These are phyloP conservation scores for Noctuana brunneofusca DNA, from an alignment of 2,888 invertebrate genomes.

Conservation along the genomic window DNA sequence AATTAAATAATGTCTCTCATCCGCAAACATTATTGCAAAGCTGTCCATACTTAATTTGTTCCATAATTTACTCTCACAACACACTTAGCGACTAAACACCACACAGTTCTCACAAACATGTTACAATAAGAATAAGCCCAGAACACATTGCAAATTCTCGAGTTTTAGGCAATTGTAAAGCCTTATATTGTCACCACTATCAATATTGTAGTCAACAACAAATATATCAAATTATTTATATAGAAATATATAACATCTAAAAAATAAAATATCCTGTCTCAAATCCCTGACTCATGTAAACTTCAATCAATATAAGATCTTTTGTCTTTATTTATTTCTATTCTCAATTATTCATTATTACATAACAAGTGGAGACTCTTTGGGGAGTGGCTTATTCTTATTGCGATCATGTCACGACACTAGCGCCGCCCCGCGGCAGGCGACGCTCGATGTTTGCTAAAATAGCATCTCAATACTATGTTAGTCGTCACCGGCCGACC, in stretches of 20 bases:
- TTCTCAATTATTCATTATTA: not conserved
- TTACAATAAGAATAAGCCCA: slow-evolving; percentile 60
- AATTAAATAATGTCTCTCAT: slow-evolving; percentile 75
- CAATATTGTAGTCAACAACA: not conserved
- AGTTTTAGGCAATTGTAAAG: slow-evolving; percentile 26
- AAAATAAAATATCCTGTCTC: not conserved
- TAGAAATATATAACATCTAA: not conserved
- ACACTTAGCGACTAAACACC: slow-evolving; percentile 68
- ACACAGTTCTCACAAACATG: slow-evolving; percentile 61
- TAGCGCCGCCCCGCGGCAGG: slow-evolving; percentile 39
- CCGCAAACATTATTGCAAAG: slow-evolving; percentile 71
- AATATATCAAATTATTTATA: not conserved
- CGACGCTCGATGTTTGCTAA: slow-evolving; percentile 39
- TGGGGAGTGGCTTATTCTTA: slow-evolving; percentile 60
- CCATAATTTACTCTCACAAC: slow-evolving; percentile 78
- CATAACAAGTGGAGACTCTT: not conserved
- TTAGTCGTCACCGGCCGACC: slow-evolving; percentile 88
- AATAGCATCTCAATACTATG: slow-evolving; percentile 34
- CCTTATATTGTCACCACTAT: not conserved
- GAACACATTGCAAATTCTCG: slow-evolving; percentile 27
- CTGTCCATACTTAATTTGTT: slow-evolving; percentile 74
- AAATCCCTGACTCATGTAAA: not conserved
- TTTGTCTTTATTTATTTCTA: not conserved
- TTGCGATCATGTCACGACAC: slow-evolving; percentile 55
- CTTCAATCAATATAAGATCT: not conserved